Base-by-base conservation (phyloP, 2,888 invertebrate species). In the Xestoiulus laeticollis region DNA sequence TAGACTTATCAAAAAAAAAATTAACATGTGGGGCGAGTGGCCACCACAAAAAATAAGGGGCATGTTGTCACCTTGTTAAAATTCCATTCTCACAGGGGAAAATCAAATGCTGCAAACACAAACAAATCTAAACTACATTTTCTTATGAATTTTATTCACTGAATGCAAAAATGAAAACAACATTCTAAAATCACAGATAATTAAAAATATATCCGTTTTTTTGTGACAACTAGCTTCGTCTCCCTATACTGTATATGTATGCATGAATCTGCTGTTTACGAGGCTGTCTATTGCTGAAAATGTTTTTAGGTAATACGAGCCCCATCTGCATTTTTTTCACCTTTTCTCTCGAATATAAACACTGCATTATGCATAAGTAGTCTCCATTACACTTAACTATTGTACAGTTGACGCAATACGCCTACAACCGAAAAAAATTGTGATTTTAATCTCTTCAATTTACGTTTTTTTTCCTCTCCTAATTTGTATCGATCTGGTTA, bases 401-500 rank as follows among this genome's bases (percentile, higher is more conserved):
- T 19, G 48, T 38, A 38, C n/a, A 59, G 59, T 22, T 38, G 59
- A 59, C n/a, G 59, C 59, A n/a, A n/a, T 59, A 8, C n/a, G 59
- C 78, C 78, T 78, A 16, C 78, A 30, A 14, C 78, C 30, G 3
- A 78, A 48, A 59, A 59, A 30, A 78, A 30, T 30, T 14, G 12
- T 30, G 78, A 78, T 78, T 30, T 78, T 78, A 78, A 78, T 78
- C 78, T 78, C 78, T 2, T 3, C 8, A 16, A 26, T 78, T 78
- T 14, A 16, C 78, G 12, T 78, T 78, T 78, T 78, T 30, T 26
- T 26, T 5, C 14, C 48, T 48, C 26, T 3, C 30, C 78, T 78
- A 78, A 78, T 78, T 78, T 78, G 30, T 30, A 78, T 78, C 78
- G 78, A 78, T 78, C 78, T 78, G 30, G 78, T 78, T 78, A 78